phyloP scores from a whole-genome alignment of 1,140 invertebrate species.

The Aphelinus certus region DNA sequence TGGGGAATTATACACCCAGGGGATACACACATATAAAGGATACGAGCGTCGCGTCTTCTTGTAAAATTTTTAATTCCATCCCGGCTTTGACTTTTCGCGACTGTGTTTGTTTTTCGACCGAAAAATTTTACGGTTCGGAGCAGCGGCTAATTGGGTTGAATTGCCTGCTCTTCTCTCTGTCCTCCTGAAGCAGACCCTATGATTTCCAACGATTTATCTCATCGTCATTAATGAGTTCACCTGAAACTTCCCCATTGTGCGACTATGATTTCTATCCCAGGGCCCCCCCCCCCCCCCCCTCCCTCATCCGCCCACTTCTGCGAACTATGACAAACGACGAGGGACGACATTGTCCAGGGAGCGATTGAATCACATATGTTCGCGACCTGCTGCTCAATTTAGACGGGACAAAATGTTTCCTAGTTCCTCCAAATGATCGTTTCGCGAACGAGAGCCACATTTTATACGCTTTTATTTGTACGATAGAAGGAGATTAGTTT shows the following conservation, averaged over 20 bases:
- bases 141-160: slow-evolving; percentile 24
- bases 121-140: slow-evolving; percentile 11
- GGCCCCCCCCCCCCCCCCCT: no score
- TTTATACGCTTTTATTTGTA: no score
- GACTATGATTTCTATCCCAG: neutral
- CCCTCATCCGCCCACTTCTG: neutral
- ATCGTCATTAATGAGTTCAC: slow-evolving; percentile 27
- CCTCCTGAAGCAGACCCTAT: neutral
- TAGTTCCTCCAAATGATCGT: no score
- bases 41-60: slow-evolving; percentile 11
- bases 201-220: slow-evolving; percentile 15
- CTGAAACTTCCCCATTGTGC: slow-evolving; percentile 23
- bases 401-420: no score
- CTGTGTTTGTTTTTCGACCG: slow-evolving; percentile 32
- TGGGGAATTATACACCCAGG: no score
- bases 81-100: neutral
- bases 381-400: neutral
- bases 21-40: neutral
- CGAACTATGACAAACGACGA: neutral
- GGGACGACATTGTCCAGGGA: neutral
- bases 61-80: slow-evolving; percentile 15
- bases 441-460: no score
- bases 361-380: neutral
- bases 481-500: no score
- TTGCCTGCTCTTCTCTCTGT: neutral